phyloP scores from a whole-genome alignment of 2,888 invertebrate species.

The Lycophotia porphyrea region DNA sequence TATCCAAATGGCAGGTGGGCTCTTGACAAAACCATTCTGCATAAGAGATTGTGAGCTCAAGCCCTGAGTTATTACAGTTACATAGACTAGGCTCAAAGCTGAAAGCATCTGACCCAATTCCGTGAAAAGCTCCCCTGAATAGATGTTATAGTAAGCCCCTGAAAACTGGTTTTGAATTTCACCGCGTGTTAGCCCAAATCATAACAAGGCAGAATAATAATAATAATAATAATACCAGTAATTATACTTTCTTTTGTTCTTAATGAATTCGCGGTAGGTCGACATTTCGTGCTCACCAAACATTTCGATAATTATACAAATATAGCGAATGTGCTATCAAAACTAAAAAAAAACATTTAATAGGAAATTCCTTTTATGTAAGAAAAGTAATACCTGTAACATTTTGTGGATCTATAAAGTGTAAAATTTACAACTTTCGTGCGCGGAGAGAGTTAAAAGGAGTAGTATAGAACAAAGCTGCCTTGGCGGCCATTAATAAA shows the following conservation, averaged over 20 bases:
- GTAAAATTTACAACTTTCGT: constrained; percentile 77
- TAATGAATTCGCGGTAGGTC: constrained; percentile 34
- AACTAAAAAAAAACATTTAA: constrained; percentile 31
- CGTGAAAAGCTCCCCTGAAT: constrained; percentile 42
- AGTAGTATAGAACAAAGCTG: constrained; percentile 78
- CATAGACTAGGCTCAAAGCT: constrained; percentile 42
- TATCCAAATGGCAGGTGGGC: constrained; percentile 10
- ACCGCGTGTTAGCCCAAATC: constrained; percentile 16
- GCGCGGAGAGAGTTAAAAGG: constrained; percentile 72
- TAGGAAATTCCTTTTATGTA: constrained; percentile 51
- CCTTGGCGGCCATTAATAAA: constrained; percentile 81
- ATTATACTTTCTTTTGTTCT: constrained; percentile 42
- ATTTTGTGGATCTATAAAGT: constrained; percentile 71
- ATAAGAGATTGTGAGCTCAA: constrained; percentile 32
- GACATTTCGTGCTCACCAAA: constrained; percentile 59
- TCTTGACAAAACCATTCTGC: constrained; percentile 22
- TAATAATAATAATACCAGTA: no score
- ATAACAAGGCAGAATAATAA: constrained; percentile 14
- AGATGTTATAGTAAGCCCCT: constrained; percentile 3
- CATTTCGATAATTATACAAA: constrained; percentile 56
- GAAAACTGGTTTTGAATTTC: constrained; percentile 34
- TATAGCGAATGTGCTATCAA: constrained; percentile 31
- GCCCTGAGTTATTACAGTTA: constrained; percentile 40
- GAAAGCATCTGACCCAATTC: constrained; percentile 45
- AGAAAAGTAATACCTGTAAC: constrained; percentile 49